phyloP scores from a whole-genome alignment of 2,888 invertebrate species.

The Lithophane leautieri region DNA sequence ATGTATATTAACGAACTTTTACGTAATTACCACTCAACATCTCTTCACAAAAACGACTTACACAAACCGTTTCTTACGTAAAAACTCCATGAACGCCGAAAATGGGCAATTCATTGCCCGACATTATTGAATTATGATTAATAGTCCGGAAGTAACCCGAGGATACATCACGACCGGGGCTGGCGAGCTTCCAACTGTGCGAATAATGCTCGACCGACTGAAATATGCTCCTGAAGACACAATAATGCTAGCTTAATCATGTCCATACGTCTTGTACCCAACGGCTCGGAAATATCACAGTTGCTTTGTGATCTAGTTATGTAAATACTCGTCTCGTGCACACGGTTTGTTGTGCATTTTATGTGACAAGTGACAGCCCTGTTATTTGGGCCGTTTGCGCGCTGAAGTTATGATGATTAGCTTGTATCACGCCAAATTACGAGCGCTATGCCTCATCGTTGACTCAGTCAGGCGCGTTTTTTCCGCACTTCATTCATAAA shows the following conservation, averaged over 20 bases:
- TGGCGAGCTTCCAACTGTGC: conserved; percentile 68
- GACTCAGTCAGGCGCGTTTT: conserved; percentile 21
- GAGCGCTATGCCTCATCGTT: conserved; percentile 24
- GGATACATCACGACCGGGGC: conserved; percentile 68
- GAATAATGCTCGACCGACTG: conserved; percentile 65
- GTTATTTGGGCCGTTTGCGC: conserved; percentile 44
- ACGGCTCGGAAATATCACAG: conserved; percentile 73
- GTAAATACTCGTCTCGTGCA: conserved; percentile 53
- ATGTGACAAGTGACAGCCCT: conserved; percentile 52
- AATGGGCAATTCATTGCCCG: conserved; percentile 70
- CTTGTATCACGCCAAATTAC: conserved; percentile 42
- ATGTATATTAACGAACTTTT: conserved; percentile 28
- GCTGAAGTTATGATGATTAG: conserved; percentile 56
- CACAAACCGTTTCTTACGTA: conserved; percentile 49
- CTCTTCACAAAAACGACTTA: conserved; percentile 38
- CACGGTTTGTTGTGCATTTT: conserved; percentile 54
- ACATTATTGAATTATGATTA: conserved; percentile 81
- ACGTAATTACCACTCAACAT: conserved; percentile 50
- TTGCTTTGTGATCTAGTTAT: conserved; percentile 63
- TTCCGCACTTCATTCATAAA: conserved; percentile 3
- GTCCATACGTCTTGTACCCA: conserved; percentile 71
- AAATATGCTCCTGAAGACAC: conserved; percentile 75
- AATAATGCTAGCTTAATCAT: conserved; percentile 77
- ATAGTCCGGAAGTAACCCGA: conserved; percentile 74
- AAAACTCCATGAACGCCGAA: conserved; percentile 62